Base-by-base conservation (phyloP, 1,140 invertebrate genomes). In the Campoletis sonorensis region DNA sequence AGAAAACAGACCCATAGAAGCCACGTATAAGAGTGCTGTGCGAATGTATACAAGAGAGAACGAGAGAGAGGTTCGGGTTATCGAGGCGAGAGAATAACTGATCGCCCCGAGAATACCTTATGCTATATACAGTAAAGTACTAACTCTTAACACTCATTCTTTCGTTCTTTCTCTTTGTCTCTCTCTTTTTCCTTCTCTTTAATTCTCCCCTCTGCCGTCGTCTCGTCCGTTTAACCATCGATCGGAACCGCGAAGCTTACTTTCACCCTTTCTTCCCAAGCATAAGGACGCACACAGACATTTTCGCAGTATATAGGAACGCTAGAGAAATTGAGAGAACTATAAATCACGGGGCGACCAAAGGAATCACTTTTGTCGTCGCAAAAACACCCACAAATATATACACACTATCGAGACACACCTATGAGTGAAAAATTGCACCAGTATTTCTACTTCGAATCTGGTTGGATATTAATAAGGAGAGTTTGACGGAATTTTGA, bases 1-100 rank as follows among this genome's bases (percentile, higher is more conserved):
- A 58, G 67, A 80, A 70, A 79, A 33, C 67, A 70, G 67, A n/a
- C 18, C 21, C 30, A 70, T 70, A 27, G 11, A 27, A 15, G 23
- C 21, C 4, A 23, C 23, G 23, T 26, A 64, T 64, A 7, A 10
- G 13, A 30, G 61, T 67, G 16, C n/a, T 51, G 49, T 75, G 71
- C 51, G 40, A 18, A 8, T 26, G 67, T 51, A 26, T 21, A 23
- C 51, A 67, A 73, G 45, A 75, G 18, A 15, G 64, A 58, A 76
- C 16, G 37, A 27, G 30, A n/a, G 26, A 10, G 27, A 51, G 80
- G 45, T 72, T 86, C 83, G 80, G 84, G 83, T 84, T 89, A 85
- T 87, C 80, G 84, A 87, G 85, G 84, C 80, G 83, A 71, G 79
- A 83, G 85, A 87, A 89, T 87, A 87, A 89, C 82, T 87, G 86